Evolutionary conservation across 1,140 invertebrate genomes (phyloP).

Genomic region (Papilio polyxenes): DNA sequence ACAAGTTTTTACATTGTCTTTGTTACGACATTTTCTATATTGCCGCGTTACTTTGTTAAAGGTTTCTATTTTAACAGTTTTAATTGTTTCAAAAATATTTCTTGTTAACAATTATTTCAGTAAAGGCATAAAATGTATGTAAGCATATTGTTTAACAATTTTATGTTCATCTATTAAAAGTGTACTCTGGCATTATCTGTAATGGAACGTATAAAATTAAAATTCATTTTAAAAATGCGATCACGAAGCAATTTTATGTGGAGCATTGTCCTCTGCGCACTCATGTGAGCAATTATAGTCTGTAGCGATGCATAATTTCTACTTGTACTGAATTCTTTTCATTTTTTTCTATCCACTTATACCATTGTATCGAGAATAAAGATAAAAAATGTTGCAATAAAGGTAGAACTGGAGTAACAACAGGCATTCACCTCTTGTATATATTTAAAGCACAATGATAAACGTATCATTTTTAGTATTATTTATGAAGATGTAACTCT

Average conservation of each 20-base stretch:
- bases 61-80: background rate
- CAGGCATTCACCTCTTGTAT: background rate
- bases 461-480: background rate
- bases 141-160: background rate
- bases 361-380: constrained; percentile 14
- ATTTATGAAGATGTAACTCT: background rate
- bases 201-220: constrained; percentile 5
- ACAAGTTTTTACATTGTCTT: constrained; percentile 20
- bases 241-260: constrained; percentile 29
- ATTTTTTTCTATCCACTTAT: constrained; percentile 16
- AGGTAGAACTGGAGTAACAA: background rate
- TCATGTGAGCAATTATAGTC: constrained; percentile 33
- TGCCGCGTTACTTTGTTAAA: background rate
- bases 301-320: constrained; percentile 26
- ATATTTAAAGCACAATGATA: background rate
- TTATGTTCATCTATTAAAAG: background rate
- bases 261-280: background rate
- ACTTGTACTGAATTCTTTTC: constrained; percentile 30
- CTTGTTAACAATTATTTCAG: background rate
- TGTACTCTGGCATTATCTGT: background rate
- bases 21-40: background rate
- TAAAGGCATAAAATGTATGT: background rate
- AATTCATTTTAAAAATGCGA: constrained; percentile 27
- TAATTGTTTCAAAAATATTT: background rate
- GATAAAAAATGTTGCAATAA: background rate